phyloP scores from a whole-genome alignment of 2,797 vertebrate genomes.

The Meriones psammophilus region DNA sequence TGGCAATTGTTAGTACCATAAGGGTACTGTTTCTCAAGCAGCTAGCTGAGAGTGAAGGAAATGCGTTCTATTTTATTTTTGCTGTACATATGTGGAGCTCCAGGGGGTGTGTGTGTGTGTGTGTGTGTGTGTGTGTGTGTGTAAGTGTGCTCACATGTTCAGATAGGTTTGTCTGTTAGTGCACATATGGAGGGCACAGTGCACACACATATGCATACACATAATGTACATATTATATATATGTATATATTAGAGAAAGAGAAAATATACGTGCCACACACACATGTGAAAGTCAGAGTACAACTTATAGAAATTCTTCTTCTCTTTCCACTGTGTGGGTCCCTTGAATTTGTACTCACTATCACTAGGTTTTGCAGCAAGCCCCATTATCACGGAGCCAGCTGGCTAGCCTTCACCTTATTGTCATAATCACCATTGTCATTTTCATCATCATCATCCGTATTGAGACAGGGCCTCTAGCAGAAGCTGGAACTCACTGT shows the following conservation, averaged over 20 bases:
- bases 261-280: not conserved
- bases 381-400: too few species aligned
- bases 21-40: not conserved
- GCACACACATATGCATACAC: not conserved
- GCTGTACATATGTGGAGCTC: not conserved
- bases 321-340: not conserved
- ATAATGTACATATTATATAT: too few species aligned
- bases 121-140: slow-evolving; percentile 4
- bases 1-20: not conserved
- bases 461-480: not conserved
- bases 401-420: not conserved
- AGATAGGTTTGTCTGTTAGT: not conserved
- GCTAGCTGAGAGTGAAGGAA: not conserved
- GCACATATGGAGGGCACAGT: not conserved
- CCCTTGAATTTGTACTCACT: not conserved
- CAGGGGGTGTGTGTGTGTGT: not conserved
- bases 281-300: not conserved
- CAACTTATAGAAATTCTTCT: not conserved
- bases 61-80: not conserved
- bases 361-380: not conserved
- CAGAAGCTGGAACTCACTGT: not conserved
- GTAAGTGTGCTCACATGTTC: not conserved
- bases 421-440: too few species aligned
- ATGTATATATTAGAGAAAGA: not conserved
- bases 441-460: not conserved